Evolutionary conservation across 2,888 invertebrate genomes (phyloP), one percentile per base, ranked within the genome.

Genomic region (Cosmia pyralina): DNA sequence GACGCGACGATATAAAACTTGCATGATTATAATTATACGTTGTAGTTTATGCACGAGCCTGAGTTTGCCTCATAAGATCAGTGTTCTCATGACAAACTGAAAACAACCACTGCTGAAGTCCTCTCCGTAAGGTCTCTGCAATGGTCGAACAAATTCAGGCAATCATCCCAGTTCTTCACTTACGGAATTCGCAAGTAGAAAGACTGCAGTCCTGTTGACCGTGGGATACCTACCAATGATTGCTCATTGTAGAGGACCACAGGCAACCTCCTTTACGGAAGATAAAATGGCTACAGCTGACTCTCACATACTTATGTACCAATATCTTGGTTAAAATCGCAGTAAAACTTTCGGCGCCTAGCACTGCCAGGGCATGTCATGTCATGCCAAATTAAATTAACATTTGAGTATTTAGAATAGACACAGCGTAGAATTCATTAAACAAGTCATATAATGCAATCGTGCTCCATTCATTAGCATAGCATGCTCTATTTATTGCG

Each of bases 391-490:
- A 75, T 69, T 70, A 48, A 66, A 66, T 57, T 77, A 72, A 63
- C 41, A 53, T 65, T 58, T 53, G 22, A 58, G 50, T 48, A 72
- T 72, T 69, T 34, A 28, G n/a, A n/a, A n/a, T n/a, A n/a, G 48
- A 63, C 48, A 59, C n/a, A 22, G 58, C 48, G n/a, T 48, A 72
- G 34, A 84, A 11, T 67, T 66, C 52, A 76, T 64, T 79, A 72
- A 57, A 70, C 58, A 50, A 69, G 72, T 72, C 71, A 72, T 70
- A 73, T 73, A 80, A 72, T 67, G 73, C n/a, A 34, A 59, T 67
- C 70, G 72, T 83, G 81, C 34, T 69, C 55, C 68, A 71, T 72
- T 75, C 74, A 82, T 82, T 84, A 80, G 58, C 77, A 69, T 78
- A 64, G 50, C 78, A 53, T 48, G 69, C 72, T 66, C 71, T 70